These are phyloP conservation scores for Bursaphelenchus mucronatus DNA, from an alignment of 1,140 invertebrate genomes.

Conservation along the genomic window DNA sequence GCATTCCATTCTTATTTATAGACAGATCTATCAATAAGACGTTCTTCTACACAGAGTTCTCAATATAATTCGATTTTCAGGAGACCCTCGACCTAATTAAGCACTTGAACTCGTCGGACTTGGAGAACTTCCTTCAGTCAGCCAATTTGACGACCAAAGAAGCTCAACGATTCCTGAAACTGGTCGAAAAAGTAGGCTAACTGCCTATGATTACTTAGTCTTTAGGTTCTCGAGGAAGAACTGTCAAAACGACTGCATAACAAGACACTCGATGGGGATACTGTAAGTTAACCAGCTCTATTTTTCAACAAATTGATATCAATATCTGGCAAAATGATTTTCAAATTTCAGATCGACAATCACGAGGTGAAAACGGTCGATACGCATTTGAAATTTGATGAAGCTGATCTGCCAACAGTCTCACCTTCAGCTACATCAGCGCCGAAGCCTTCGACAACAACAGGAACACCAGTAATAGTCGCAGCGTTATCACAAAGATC, in stretches of 20 bases:
- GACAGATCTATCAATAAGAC: not conserved
- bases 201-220: not conserved
- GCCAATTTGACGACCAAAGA: slow-evolving; percentile 35
- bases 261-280: slow-evolving; percentile 11
- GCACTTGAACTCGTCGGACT: slow-evolving; percentile 32
- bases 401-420: not conserved
- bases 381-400: not conserved
- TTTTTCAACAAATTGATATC: too few species aligned
- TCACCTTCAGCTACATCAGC: slow-evolving; percentile 20
- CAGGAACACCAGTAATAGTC: not conserved
- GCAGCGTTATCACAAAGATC: slow-evolving; percentile 10
- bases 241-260: slow-evolving; percentile 31
- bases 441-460: too few species aligned
- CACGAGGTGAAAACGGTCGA: slow-evolving; percentile 35
- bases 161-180: slow-evolving; percentile 38
- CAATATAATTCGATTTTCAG: too few species aligned
- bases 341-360: slow-evolving; percentile 10
- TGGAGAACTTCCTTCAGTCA: slow-evolving; percentile 45
- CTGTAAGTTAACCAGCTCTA: not conserved
- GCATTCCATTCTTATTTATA: not conserved
- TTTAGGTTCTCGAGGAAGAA: slow-evolving; percentile 37
- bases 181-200: slow-evolving; percentile 36
- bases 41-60: too few species aligned
- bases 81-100: slow-evolving; percentile 9
- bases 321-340: too few species aligned